Base-by-base conservation (phyloP, 2,888 invertebrate genomes). In the Lasioglossum oenotherae region DNA sequence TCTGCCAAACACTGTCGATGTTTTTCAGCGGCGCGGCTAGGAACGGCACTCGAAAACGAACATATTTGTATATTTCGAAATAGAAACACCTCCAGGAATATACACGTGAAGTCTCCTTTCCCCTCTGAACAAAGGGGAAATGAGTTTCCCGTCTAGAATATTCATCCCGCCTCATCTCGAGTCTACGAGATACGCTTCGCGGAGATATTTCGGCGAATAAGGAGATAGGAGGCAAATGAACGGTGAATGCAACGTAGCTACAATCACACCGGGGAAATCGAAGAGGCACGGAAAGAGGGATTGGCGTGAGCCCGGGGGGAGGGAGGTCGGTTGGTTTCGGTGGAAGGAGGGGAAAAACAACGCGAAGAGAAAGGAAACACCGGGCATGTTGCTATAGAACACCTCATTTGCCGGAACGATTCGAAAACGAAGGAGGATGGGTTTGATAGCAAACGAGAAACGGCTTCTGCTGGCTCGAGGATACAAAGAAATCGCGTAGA, bases 191-290 rank as follows among this genome's bases (percentile, higher is more conserved):
- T 64, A 77, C 80, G 83, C 74, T 80, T 74, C 82, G 82, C 78
- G 74, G 74, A 81, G 78, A 87, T 85, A 88, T 88, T 89, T 87
- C 82, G 87, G 73, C 73, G 84, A 82, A 86, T 83, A 83, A 86
- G 85, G 72, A 88, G 83, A 82, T 79, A 82, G 82, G 80, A 84
- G 84, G 87, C 72, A 90, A 90, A 90, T 87, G 88, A 90, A 89
- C 85, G 84, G 71, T n/a, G 71, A 71, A 82, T 41, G 85, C 89
- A 85, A 75, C 82, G 85, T 78, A 23, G 46, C 49, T 31, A 57
- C 88, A 82, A 86, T 89, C 88, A 81, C 82, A 79, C 72, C 82
- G 53, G 76, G 79, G 80, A 85, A 86, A 89, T 88, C 79, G 88
- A 79, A 87, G 82, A 78, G 74, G 81, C 57, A 74, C 57, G 82